Percentiles rank a stretch among this genome's conserved stretches.
These are phyloP conservation scores for Plagodis pulveraria DNA, from an alignment of 2,888 invertebrate species.

Conservation along the genomic window DNA sequence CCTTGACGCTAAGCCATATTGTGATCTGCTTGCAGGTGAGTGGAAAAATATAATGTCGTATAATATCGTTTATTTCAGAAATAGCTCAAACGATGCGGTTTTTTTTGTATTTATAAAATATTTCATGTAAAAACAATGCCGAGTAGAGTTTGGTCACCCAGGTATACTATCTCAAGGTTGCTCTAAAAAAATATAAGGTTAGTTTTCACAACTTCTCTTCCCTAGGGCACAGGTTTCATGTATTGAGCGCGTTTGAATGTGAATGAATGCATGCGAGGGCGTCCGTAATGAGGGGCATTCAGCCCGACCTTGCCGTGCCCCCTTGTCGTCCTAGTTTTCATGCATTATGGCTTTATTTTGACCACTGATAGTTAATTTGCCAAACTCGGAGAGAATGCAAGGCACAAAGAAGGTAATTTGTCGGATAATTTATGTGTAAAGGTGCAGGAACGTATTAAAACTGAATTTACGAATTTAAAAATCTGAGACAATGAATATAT, in stretches of 20 bases:
- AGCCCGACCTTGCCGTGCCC: slow-evolving; percentile 37
- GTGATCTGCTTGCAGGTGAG: too few species aligned
- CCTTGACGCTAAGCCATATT: too few species aligned
- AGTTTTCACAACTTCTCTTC: background rate
- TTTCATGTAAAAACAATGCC: background rate
- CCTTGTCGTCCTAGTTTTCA: slow-evolving; percentile 45
- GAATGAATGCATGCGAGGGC: slow-evolving; percentile 33
- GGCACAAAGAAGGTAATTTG: slow-evolving; percentile 4
- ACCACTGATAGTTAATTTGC: slow-evolving; percentile 36
- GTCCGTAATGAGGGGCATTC: slow-evolving; percentile 48
- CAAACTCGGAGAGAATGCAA: slow-evolving; percentile 19
- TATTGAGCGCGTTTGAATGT: slow-evolving; percentile 36
- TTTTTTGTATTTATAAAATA: too few species aligned
- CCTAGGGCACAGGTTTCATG: slow-evolving; percentile 15
- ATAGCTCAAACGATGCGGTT: too few species aligned
- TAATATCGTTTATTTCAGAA: too few species aligned
- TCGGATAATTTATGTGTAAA: background rate
- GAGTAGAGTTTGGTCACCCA: background rate
- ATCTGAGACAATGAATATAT: too few species aligned
- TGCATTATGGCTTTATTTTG: slow-evolving; percentile 48
- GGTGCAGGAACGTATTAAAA: background rate
- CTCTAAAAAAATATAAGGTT: background rate
- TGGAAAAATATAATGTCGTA: too few species aligned
- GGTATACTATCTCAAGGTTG: background rate
- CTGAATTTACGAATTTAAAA: too few species aligned